Evolutionary conservation across 2,797 vertebrate species (phyloP), one percentile per base, ranked within the genome.

Genomic region (Scyliorhinus canicula): DNA sequence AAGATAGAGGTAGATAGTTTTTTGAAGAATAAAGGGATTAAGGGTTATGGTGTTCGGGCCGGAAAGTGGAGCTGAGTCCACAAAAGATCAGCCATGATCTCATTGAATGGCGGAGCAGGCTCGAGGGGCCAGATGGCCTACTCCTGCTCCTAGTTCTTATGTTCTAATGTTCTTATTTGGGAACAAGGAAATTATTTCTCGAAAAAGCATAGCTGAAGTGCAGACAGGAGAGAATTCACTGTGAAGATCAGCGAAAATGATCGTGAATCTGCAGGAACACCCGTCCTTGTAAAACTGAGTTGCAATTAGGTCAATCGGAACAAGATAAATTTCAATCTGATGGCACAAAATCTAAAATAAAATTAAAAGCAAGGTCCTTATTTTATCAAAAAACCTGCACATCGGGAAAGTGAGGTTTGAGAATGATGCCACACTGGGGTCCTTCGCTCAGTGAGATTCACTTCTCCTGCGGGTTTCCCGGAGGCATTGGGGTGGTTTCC

Each of bases 131-230:
- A n/a, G n/a, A n/a, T n/a, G n/a, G n/a, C n/a, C n/a, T n/a, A n/a
- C n/a, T n/a, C n/a, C n/a, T n/a, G n/a, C n/a, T n/a, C n/a, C n/a
- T n/a, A n/a, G n/a, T n/a, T n/a, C n/a, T n/a, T n/a, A n/a, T n/a
- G n/a, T n/a, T n/a, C n/a, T n/a, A n/a, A n/a, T n/a, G n/a, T n/a
- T n/a, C n/a, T n/a, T n/a, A n/a, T n/a, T 21, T n/a, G 86, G 57
- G 57, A 63, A n/a, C 57, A 63, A n/a, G 55, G 57, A 55, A 90
- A 90, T 90, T 90, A 90, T 90, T 90, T 90, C 55, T 24, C 7
- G 52, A 14, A 55, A 12, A 50, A n/a, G 21, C 5, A n/a, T 19
- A 79, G 40, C 52, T 57, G 4, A 88, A 88, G 31, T 57, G 85
- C 57, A 35, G 28, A 16, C 86, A 60, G 35, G n/a, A n/a, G 86